Evolutionary conservation across 2,888 invertebrate genomes (phyloP).

Genomic region (Drosophila siamana): DNA sequence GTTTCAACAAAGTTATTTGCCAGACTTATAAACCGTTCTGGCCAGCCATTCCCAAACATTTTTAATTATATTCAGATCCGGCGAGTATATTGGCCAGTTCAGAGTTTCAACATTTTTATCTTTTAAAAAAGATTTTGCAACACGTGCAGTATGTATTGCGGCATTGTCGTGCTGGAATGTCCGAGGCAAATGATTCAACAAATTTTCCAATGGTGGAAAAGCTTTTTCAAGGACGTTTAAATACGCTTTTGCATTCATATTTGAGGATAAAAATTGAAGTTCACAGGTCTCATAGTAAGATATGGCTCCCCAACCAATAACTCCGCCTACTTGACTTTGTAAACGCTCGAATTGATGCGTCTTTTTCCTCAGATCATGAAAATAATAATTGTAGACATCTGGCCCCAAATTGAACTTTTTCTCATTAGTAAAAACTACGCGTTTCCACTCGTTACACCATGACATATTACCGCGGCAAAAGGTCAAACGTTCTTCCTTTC

Average conservation of each 20-base stretch:
- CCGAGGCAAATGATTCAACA: slow-evolving; percentile 3
- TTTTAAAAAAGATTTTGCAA: slow-evolving; percentile 5
- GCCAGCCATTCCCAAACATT: slow-evolving; percentile 7
- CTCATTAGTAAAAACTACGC: slow-evolving; percentile 7
- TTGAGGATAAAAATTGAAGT: slow-evolving; percentile 2
- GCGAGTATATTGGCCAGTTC: slow-evolving; percentile 6
- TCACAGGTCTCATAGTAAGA: slow-evolving; percentile 8
- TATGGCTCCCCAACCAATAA: slow-evolving; percentile 8
- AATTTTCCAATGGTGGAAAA: no score
- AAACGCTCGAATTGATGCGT: no score
- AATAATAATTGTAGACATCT: slow-evolving; percentile 11
- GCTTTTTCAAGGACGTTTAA: slow-evolving; percentile 2
- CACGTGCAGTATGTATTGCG: slow-evolving; percentile 7
- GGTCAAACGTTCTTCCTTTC: slow-evolving; percentile 12
- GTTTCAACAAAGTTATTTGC: neutral
- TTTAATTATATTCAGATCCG: slow-evolving; percentile 5
- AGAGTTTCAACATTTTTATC: neutral
- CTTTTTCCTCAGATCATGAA: slow-evolving; percentile 7
- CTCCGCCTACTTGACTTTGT: slow-evolving; percentile 1
- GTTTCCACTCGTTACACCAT: no score
- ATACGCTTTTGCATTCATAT: neutral
- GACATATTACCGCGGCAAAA: slow-evolving; percentile 10
- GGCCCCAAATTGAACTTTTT: neutral
- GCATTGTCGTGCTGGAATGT: slow-evolving; percentile 10
- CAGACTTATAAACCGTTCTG: slow-evolving; percentile 4